Conservation (phyloP, 2,888 invertebrate species). For the Yponomeuta evonymella region DNA sequence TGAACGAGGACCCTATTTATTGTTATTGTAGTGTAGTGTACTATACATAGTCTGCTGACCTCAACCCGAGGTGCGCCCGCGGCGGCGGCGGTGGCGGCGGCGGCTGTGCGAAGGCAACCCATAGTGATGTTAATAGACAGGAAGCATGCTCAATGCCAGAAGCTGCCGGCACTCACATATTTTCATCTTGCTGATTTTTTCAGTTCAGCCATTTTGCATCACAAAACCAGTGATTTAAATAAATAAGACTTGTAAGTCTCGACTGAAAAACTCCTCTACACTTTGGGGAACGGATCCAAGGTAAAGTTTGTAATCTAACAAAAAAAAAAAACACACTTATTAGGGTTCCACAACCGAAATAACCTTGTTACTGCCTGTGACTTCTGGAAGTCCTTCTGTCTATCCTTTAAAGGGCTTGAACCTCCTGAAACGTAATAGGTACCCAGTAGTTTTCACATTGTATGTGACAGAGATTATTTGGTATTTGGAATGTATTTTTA, state of each 20-base stretch:
- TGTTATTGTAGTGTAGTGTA: neutral
- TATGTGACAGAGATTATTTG: too few relatives aligned
- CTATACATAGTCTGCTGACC: conserved; percentile 42
- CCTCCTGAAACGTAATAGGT: too few relatives aligned
- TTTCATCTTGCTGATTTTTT: conserved; percentile 33
- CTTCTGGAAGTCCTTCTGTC: too few relatives aligned
- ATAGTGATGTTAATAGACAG: conserved; percentile 69
- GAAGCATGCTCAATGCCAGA: conserved; percentile 65
- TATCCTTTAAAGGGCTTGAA: too few relatives aligned
- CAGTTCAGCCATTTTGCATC: conserved; percentile 36
- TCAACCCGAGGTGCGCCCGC: conserved; percentile 46
- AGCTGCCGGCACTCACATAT: conserved; percentile 34
- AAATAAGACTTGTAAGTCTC: conserved; percentile 43
- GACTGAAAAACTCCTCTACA: conserved; percentile 56
- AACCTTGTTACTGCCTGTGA: too few relatives aligned
- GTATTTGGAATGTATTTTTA: too few relatives aligned
- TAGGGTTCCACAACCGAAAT: too few relatives aligned
- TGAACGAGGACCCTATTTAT: neutral
- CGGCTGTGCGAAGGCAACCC: conserved; percentile 50
- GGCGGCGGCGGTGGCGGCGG: neutral
- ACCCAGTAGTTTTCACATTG: too few relatives aligned
- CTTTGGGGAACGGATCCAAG: conserved; percentile 55
- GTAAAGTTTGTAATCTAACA: conserved; percentile 27
- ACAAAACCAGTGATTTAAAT: conserved; percentile 58
- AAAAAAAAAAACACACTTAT: too few relatives aligned